Evolutionary conservation across 2,113 vertebrate species (phyloP).

Genomic region (Sylvietta virens): DNA sequence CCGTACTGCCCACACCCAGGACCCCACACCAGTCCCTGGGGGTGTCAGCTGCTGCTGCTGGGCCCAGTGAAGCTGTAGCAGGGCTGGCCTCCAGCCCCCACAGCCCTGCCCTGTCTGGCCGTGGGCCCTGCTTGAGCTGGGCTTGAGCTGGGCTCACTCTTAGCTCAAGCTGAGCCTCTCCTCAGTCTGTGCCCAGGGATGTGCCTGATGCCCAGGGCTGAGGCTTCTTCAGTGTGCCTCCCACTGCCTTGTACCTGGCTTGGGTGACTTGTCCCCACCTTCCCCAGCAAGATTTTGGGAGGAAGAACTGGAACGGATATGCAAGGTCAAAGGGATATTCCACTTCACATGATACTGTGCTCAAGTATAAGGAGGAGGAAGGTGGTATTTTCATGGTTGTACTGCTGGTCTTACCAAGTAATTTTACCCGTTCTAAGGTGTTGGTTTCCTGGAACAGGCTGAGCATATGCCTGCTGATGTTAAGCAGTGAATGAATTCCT

Average conservation of each 20-base stretch:
- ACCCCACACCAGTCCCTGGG: not conserved
- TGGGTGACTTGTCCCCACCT: no score
- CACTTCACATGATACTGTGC: no score
- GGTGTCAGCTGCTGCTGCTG: not conserved
- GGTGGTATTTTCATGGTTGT: not conserved
- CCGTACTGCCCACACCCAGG: accelerated
- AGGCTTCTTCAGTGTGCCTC: not conserved
- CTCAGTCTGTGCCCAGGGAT: not conserved
- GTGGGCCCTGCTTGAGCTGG: not conserved
- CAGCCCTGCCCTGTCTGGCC: not conserved
- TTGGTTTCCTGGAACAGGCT: not conserved
- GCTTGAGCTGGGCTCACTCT: not conserved
- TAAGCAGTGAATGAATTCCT: not conserved
- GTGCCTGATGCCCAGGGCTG: accelerated
- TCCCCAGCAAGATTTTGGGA: not conserved
- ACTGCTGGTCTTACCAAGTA: not conserved
- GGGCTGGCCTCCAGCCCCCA: not conserved
- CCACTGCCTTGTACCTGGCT: not conserved
- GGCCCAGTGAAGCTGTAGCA: not conserved
- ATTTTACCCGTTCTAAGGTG: not conserved
- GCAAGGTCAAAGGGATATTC: not conserved
- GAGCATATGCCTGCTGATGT: not conserved
- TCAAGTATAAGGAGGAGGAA: not conserved
- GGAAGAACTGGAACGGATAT: not conserved
- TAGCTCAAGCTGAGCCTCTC: not conserved